These are phyloP conservation scores for Macropus fuliginosus DNA, from an alignment of 2,797 vertebrate genomes.

Conservation along the genomic window DNA sequence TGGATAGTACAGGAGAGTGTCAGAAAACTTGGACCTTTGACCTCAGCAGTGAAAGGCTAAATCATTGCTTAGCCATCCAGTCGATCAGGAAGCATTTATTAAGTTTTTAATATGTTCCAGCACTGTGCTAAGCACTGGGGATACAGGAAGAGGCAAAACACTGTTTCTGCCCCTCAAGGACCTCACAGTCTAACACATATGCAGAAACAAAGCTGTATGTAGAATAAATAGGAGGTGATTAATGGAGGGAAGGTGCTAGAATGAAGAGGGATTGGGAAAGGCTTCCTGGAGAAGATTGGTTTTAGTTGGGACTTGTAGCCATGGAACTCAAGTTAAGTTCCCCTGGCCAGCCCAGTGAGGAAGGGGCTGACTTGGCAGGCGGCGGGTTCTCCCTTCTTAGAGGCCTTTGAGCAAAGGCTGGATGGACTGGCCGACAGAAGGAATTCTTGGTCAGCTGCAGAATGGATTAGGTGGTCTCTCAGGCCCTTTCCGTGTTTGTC, in stretches of 20 bases:
- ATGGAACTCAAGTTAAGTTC: neutral
- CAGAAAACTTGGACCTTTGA: neutral
- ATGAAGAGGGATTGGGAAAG: neutral
- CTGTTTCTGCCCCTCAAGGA: neutral
- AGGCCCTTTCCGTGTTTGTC: too few species aligned
- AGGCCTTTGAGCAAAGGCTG: too few species aligned
- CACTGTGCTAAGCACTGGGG: neutral
- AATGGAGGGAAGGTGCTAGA: neutral
- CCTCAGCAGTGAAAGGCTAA: neutral
- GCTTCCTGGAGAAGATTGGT: neutral
- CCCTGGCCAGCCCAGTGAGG: too few species aligned
- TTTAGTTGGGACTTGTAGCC: neutral
- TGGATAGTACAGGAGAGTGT: neutral
- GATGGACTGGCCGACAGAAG: too few species aligned
- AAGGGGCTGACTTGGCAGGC: too few species aligned
- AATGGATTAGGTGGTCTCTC: too few species aligned
- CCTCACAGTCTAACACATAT: neutral
- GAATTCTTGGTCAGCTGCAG: too few species aligned
- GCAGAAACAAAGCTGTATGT: neutral
- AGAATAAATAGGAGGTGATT: neutral
- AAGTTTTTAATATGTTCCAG: neutral
- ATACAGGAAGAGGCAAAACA: neutral
- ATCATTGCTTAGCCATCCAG: neutral
- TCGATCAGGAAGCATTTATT: neutral
- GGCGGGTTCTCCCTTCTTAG: too few species aligned